Evolutionary conservation across 2,888 invertebrate species (phyloP).

Genomic region (Andrena bicolor): DNA sequence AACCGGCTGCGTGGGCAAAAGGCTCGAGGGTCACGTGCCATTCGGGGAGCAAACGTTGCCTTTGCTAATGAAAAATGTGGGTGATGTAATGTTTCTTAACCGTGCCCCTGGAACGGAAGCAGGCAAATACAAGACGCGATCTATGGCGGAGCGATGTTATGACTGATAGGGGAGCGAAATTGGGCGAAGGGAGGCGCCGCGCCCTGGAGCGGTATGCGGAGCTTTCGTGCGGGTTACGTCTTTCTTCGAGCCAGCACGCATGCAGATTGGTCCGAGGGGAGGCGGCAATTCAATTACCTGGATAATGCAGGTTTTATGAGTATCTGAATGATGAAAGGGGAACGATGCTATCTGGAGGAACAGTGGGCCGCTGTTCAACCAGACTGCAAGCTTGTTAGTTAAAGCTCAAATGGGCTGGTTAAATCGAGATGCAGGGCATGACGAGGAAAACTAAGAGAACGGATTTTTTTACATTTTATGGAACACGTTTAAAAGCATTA

Average conservation of each 20-base stretch:
- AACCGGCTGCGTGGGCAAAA: constrained; percentile 8
- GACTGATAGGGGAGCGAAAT: constrained; percentile 27
- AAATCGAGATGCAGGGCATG: background rate
- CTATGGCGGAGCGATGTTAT: constrained; percentile 31
- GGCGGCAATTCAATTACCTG: constrained; percentile 2
- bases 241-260: background rate
- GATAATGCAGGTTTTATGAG: background rate
- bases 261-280: background rate
- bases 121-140: constrained; percentile 36
- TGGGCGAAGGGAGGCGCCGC: constrained; percentile 4
- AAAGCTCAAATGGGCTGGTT: background rate
- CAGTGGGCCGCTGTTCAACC: background rate
- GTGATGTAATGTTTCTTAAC: constrained; percentile 40
- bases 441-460: too few relatives aligned
- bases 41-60: constrained; percentile 27
- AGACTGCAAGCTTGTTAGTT: background rate
- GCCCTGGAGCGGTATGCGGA: constrained; percentile 21
- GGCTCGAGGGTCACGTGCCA: constrained; percentile 63
- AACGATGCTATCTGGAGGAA: background rate
- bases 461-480: too few relatives aligned
- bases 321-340: background rate
- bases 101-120: constrained; percentile 33
- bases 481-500: too few relatives aligned
- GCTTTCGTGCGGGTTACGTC: constrained; percentile 1
- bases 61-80: constrained; percentile 59